Evolutionary conservation across 1,140 invertebrate genomes (phyloP).

Genomic region (Diabrotica undecimpunctata): DNA sequence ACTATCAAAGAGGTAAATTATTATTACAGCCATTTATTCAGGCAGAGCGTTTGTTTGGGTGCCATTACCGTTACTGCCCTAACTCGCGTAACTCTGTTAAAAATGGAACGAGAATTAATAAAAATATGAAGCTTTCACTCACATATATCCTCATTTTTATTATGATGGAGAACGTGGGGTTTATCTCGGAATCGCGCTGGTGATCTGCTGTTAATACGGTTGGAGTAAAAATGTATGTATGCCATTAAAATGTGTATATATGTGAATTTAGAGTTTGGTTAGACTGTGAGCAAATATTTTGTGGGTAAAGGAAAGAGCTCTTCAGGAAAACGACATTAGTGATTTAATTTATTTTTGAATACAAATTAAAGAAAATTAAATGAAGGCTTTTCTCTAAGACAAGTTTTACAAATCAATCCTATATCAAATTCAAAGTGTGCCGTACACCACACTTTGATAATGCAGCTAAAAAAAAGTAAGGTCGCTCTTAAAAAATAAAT

Average conservation of each 20-base stretch:
- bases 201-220: constrained; percentile 39
- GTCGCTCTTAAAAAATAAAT: too few relatives aligned
- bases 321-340: too few relatives aligned
- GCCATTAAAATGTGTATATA: constrained; percentile 37
- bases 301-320: too few relatives aligned
- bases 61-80: constrained; percentile 23
- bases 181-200: constrained; percentile 28
- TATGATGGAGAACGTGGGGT: constrained; percentile 38
- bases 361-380: too few relatives aligned
- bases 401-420: too few relatives aligned
- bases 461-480: too few relatives aligned
- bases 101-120: constrained; percentile 41
- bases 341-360: too few relatives aligned
- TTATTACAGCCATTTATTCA: constrained; percentile 33
- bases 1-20: constrained; percentile 26
- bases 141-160: constrained; percentile 38
- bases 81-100: constrained; percentile 22
- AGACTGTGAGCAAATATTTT: too few relatives aligned
- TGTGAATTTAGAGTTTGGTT: constrained; percentile 35
- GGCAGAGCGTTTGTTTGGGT: constrained; percentile 24
- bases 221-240: constrained; percentile 43
- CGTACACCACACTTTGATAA: too few relatives aligned
- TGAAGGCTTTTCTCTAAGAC: too few relatives aligned
- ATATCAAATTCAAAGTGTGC: too few relatives aligned
- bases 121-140: constrained; percentile 36